Base-by-base conservation (phyloP, 2,797 vertebrate species). In the Benthosema pterotum region DNA sequence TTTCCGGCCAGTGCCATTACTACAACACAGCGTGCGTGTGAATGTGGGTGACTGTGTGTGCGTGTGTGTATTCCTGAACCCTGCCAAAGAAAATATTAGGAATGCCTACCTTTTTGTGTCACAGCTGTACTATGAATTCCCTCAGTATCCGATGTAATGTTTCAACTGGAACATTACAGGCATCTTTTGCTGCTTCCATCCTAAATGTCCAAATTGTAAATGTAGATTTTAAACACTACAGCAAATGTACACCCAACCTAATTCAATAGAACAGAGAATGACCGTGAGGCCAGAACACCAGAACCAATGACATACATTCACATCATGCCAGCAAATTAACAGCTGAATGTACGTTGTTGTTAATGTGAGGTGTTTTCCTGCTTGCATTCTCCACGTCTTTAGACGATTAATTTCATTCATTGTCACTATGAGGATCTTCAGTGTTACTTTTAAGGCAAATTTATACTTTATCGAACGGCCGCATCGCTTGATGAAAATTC, bases 71-170 rank as follows among this genome's bases (percentile, higher is more conserved):
- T 60, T 72, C 78, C 70, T 72, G 69, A 87, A 77, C 75, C 79
- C 81, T 83, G 81, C 88, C 88, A 90, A 88, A 89, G 89, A 90
- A 80, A 83, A 77, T 72, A 69, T 57, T 17, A 56, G 68, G 79
- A 71, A 64, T 49, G 77, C 74, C 57, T 71, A 56, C 59, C 49
- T 42, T 32, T 11, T 19, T 57, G 62, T 72, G 17, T 55, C 61
- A 38, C 28, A 32, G 80, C 63, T 65, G 69, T 74, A 63, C 75
- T 67, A 71, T 71, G 11, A 51, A 43, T 14, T 45, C 18, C 60
- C n/a, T 14, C 12, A 58, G 46, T 65, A 32, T 71, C 22, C 46
- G 47, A 42, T 66, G n/a, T 62, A 13, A 58, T 56, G 28, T 52
- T 59, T 42, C 8, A 32, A 63, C 55, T 42, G 15, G 45, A 71